Conservation (phyloP, 2,797 vertebrate genomes). For the Dendrocincla fuliginosa region DNA sequence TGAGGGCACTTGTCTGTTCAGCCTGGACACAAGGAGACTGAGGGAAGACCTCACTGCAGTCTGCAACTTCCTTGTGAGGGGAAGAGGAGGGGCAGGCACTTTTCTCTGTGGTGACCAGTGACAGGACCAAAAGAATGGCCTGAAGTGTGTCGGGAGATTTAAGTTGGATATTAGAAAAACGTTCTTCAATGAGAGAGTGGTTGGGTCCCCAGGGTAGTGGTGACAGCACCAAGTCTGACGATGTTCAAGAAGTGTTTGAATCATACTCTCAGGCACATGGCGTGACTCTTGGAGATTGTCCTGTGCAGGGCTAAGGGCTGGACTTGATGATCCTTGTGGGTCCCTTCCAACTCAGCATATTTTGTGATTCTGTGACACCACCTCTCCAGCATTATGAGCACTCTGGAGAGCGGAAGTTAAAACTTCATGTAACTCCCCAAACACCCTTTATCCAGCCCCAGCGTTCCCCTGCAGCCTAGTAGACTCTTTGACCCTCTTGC, state of each 20-base stretch:
- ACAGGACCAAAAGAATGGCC: background rate
- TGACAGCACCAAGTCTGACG: background rate
- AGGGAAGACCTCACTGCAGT: background rate
- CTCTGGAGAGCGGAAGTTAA: background rate
- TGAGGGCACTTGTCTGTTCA: background rate
- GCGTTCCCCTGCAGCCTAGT: slow-evolving; percentile 26
- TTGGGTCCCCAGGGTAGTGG: background rate
- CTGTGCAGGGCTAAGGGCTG: background rate
- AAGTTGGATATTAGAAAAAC: background rate
- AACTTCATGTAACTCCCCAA: background rate
- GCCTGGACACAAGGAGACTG: background rate
- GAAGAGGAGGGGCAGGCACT: background rate
- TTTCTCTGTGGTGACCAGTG: background rate
- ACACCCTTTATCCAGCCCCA: slow-evolving; percentile 44
- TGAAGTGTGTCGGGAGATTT: background rate
- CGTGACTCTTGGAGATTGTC: background rate
- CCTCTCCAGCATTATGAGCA: background rate
- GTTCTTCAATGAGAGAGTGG: background rate
- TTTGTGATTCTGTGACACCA: background rate
- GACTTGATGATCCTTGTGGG: background rate
- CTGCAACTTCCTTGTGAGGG: background rate
- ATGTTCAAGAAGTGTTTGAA: background rate
- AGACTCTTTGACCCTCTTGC: slow-evolving; percentile 22
- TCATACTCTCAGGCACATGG: background rate
- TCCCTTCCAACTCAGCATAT: background rate